Evolutionary conservation across 1,140 invertebrate species (phyloP).

Genomic region (Drosophila littoralis): DNA sequence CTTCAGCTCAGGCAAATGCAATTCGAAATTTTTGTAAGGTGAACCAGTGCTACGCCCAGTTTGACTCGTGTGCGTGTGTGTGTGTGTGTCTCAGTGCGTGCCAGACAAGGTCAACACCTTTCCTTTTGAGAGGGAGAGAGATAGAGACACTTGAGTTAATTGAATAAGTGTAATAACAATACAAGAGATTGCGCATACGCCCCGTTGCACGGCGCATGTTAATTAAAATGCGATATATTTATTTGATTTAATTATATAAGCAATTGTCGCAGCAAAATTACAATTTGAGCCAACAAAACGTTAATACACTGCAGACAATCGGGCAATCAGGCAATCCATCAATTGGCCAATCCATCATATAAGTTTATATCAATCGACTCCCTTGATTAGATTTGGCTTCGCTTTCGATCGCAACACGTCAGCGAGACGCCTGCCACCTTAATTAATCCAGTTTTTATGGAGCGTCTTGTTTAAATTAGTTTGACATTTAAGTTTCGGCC

Average conservation of each 20-base stretch:
- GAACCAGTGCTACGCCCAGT: conserved; percentile 62
- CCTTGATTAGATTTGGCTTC: conserved; percentile 35
- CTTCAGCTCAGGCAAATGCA: conserved; percentile 44
- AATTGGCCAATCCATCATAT: conserved; percentile 41
- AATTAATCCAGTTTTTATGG: conserved; percentile 82
- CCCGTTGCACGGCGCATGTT: conserved; percentile 61
- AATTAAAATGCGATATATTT: conserved; percentile 67
- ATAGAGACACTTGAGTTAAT: conserved; percentile 51
- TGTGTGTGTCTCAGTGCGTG: conserved; percentile 47
- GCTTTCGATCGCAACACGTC: conserved; percentile 19
- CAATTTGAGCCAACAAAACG: conserved; percentile 17
- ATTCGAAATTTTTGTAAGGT: conserved; percentile 55
- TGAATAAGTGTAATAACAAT: conserved; percentile 62
- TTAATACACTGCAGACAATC: conserved; percentile 40
- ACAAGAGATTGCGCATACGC: conserved; percentile 67
- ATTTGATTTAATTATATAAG: conserved; percentile 71
- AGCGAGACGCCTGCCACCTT: conserved; percentile 44
- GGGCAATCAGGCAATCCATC: conserved; percentile 29
- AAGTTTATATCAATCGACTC: conserved; percentile 13
- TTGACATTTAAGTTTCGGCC: conserved; percentile 77
- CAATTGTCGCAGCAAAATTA: conserved; percentile 30
- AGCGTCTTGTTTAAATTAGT: conserved; percentile 78
- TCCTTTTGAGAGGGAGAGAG: conserved; percentile 52
- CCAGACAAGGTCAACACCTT: conserved; percentile 79
- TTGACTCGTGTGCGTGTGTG: conserved; percentile 1